Conservation (phyloP, 2,797 vertebrate species). For the Cynodonichthys magdalenae region DNA sequence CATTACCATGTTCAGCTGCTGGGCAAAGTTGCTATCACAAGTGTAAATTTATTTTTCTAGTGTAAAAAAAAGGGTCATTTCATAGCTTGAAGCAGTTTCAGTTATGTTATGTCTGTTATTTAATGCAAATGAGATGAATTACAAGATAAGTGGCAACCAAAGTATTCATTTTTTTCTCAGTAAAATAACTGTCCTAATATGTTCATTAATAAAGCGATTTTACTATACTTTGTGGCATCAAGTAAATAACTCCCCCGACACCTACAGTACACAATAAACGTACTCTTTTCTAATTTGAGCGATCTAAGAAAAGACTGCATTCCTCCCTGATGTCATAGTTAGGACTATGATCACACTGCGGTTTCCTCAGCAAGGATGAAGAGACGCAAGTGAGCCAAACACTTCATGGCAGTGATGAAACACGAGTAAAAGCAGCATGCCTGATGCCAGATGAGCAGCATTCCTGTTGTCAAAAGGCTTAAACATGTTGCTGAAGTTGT, state of each 20-base stretch:
- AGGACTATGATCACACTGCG: slow-evolving; percentile 48
- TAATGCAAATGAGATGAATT: slow-evolving; percentile 3
- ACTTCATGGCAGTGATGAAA: slow-evolving; percentile 42
- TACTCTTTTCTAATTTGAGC: slow-evolving; percentile 22
- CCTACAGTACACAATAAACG: slow-evolving; percentile 27
- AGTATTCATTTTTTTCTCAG: slow-evolving; percentile 5
- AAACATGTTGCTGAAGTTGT: slow-evolving; percentile 35
- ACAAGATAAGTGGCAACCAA: not conserved
- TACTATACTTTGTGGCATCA: slow-evolving; percentile 13
- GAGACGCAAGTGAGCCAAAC: slow-evolving; percentile 40
- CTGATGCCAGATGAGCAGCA: slow-evolving; percentile 33
- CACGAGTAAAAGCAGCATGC: slow-evolving; percentile 34
- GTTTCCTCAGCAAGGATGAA: slow-evolving; percentile 35
- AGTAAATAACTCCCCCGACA: slow-evolving; percentile 26
- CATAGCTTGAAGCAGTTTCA: slow-evolving; percentile 12
- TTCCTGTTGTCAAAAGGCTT: slow-evolving; percentile 29
- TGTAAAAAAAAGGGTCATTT: slow-evolving; percentile 25
- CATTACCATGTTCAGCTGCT: slow-evolving; percentile 57
- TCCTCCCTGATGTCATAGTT: slow-evolving; percentile 34
- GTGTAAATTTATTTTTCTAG: slow-evolving; percentile 18
- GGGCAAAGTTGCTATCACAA: slow-evolving; percentile 61
- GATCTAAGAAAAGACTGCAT: slow-evolving; percentile 38
- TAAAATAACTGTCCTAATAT: not conserved
- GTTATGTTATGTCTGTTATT: slow-evolving; percentile 1
- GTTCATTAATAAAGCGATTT: not conserved